Percentiles rank a stretch among this genome's conserved stretches.
phyloP scores from a whole-genome alignment of 2,888 invertebrate species.

The Latrodectus hesperus region DNA sequence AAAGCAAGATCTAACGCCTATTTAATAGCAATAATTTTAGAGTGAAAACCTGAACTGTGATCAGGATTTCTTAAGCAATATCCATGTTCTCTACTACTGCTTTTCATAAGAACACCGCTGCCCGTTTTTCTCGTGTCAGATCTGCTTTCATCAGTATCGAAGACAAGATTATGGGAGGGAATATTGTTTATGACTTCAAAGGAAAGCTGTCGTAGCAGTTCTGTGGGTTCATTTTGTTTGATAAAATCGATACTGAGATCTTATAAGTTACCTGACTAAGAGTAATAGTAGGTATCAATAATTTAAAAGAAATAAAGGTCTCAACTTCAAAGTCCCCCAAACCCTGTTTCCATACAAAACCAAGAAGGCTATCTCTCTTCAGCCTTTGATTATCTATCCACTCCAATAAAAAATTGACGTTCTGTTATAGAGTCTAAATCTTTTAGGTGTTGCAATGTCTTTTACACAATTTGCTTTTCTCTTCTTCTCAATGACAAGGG shows the following conservation, averaged over 20 bases:
- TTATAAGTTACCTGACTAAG: slow-evolving; percentile 7
- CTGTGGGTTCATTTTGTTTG: neutral
- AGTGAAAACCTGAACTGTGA: neutral
- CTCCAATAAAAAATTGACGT: too few species aligned
- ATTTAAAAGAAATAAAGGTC: slow-evolving; percentile 5
- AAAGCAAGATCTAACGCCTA: neutral
- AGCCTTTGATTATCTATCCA: too few species aligned
- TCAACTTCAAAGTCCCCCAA: neutral
- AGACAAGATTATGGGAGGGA: neutral
- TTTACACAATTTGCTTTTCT: too few species aligned
- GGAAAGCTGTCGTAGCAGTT: neutral
- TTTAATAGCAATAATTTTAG: neutral
- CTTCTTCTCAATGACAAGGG: too few species aligned
- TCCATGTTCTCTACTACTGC: neutral
- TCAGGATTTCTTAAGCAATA: neutral
- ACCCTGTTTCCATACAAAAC: neutral
- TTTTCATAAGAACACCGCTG: neutral
- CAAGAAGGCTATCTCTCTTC: too few species aligned
- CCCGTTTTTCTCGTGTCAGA: neutral
- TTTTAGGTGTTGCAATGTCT: too few species aligned
- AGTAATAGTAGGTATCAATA: slow-evolving; percentile 8
- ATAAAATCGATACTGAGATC: slow-evolving; percentile 6
- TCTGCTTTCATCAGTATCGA: slow-evolving; percentile 11
- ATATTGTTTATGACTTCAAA: neutral
- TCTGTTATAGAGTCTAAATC: too few species aligned